Evolutionary conservation across 2,888 invertebrate species (phyloP), one percentile per base, ranked within the genome.

Genomic region (Ganaspis brasiliensis): DNA sequence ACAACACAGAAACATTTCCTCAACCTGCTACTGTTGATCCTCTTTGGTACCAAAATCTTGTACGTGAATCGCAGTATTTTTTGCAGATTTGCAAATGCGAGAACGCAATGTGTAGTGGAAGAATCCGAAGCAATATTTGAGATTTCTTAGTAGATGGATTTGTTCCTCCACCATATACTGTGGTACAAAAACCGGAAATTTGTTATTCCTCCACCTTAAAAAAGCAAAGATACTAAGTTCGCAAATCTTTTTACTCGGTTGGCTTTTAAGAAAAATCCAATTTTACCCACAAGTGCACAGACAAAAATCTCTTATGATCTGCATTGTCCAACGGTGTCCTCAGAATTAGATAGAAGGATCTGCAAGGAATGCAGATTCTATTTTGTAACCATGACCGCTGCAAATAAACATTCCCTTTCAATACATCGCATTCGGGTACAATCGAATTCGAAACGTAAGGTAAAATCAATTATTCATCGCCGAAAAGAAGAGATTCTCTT

Each of bases 51-150:
- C 19, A 52, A 10, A 37, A 56, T 19, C 75, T 77, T 37, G 75
- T 79, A 16, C 72, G 56, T 71, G 73, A 67, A 70, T 79, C 77
- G 1, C 77, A 77, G 37, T 77, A 79, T 63, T 73, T 74, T 59
- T 63, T 79, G n/a, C 79, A 77, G 73, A 74, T 77, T 61, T 71
- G 71, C 2, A 75, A 75, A 70, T 75, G 72, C 24, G 61, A 75
- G 8, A 35, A 52, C 8, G 37, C 21, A 61, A 24, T 61, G 59
- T 75, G 72, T 24, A 72, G 72, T 61, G 72, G 72, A 16, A 26
- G n/a, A 3, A 31, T 49, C 10, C n/a, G 52, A 16, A 72, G 72
- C 57, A 75, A 40, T 72, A 31, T 75, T 52, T 24, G 61, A 31
- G 21, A 40, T 52, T 21, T 75, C 10, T 16, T 75, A 10, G 3